Conservation (phyloP, 2,113 vertebrate genomes). For the Neoarius graeffei region DNA sequence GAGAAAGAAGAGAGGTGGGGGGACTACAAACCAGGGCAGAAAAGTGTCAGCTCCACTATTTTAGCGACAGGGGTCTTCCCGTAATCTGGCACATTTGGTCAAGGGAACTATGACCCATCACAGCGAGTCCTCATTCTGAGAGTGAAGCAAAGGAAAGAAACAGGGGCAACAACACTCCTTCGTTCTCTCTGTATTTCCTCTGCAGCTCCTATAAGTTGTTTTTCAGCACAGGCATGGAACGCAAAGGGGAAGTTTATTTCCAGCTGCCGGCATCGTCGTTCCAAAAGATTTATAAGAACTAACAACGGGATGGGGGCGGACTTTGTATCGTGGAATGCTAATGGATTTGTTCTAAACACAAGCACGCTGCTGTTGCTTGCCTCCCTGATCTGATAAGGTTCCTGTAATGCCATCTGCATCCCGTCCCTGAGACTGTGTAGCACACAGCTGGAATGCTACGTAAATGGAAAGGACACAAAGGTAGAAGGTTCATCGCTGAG, state of each 20-base stretch:
- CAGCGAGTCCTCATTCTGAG: slow-evolving; percentile 46
- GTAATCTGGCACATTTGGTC: slow-evolving; percentile 53
- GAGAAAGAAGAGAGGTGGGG: slow-evolving; percentile 59
- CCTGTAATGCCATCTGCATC: slow-evolving; percentile 33
- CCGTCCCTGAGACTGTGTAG: background rate
- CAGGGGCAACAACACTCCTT: slow-evolving; percentile 51
- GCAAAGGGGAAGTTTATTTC: slow-evolving; percentile 67
- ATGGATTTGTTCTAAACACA: slow-evolving; percentile 57
- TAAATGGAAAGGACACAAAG: slow-evolving; percentile 8
- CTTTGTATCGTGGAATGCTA: slow-evolving; percentile 64
- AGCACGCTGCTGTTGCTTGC: slow-evolving; percentile 45
- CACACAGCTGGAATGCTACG: background rate
- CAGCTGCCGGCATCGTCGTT: slow-evolving; percentile 56
- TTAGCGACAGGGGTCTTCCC: slow-evolving; percentile 58
- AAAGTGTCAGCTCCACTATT: slow-evolving; percentile 53
- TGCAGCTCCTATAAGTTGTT: slow-evolving; percentile 24
- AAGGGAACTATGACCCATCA: slow-evolving; percentile 53
- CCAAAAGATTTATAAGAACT: slow-evolving; percentile 63
- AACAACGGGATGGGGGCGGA: slow-evolving; percentile 48
- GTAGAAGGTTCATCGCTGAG: background rate
- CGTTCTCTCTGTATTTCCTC: slow-evolving; percentile 52
- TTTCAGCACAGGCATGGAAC: slow-evolving; percentile 52
- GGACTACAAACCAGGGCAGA: slow-evolving; percentile 61
- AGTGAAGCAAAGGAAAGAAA: slow-evolving; percentile 59
- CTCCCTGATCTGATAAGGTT: slow-evolving; percentile 43